Base-by-base conservation (phyloP, 2,888 invertebrate species). In the Isoperla grammatica region DNA sequence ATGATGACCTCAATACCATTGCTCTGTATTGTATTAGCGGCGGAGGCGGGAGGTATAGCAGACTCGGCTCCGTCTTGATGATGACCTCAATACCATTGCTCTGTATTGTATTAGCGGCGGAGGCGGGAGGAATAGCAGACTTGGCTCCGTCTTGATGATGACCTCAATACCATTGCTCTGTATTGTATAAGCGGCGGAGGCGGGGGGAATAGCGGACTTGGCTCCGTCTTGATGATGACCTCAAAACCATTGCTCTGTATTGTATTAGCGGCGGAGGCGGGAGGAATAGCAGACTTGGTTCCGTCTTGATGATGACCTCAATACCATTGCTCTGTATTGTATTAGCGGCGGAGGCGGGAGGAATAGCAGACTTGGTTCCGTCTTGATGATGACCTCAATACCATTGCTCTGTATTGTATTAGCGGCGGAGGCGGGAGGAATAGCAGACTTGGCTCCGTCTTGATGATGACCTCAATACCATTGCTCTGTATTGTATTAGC, bases 1-100 rank as follows among this genome's bases (percentile, higher is more conserved):
- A 46, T 46, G 46, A 46, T 46, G 12, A n/a, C 17, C 46, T 46
- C 22, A 46, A 46, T 46, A n/a, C 46, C 22, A 12, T 9, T 19
- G 29, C 49, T 29, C 49, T 50, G 15, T 50, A 46, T 46, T 50
- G 35, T 50, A 50, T 50, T 50, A 50, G 49, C 35, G 29, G 49
- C 15, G 29, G 8, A n/a, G n/a, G n/a, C n/a, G n/a, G n/a, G n/a
- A n/a, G n/a, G n/a, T n/a, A 46, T n/a, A 46, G 46, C 8, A 12
- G 45, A 15, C 45, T 19, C n/a, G 46, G 11, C 13, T 42, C 42
- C 22, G n/a, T 20, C 22, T 46, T 46, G 46, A 46, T 46, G 46
- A 46, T 46, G 12, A n/a, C 17, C 46, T 46, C 22, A 46, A 46
- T 46, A n/a, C 46, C 22, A 12, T 9, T 19, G 29, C 49, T 29